A percentile compares a stretch with the other conserved stretches of the same genome.
These are phyloP conservation scores for Allobates femoralis DNA, from an alignment of 2,797 vertebrate species.

Conservation along the genomic window DNA sequence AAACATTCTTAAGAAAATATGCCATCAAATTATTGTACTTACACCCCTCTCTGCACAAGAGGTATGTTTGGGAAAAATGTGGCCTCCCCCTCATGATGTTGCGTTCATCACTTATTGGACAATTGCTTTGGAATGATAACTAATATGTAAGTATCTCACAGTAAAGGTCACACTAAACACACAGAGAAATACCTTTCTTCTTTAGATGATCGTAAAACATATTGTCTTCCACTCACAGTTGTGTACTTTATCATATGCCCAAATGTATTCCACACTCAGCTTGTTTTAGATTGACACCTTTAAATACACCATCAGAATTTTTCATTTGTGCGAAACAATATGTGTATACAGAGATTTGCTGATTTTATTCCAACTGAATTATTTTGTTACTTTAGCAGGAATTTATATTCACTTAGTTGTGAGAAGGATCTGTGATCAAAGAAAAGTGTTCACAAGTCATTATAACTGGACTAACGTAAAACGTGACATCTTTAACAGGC, in stretches of 20 bases:
- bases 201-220: constrained; percentile 45
- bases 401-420: constrained; percentile 14
- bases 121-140: constrained; percentile 54
- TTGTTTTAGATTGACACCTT: constrained; percentile 49
- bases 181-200: constrained; percentile 52
- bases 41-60: constrained; percentile 47
- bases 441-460: neutral
- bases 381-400: constrained; percentile 27
- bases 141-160: constrained; percentile 37
- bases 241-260: constrained; percentile 15
- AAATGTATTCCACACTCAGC: constrained; percentile 25
- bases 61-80: constrained; percentile 54
- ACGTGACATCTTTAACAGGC: neutral
- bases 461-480: neutral
- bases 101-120: constrained; percentile 47
- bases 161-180: constrained; percentile 54
- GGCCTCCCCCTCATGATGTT: constrained; percentile 16
- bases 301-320: constrained; percentile 48
- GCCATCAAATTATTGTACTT: constrained; percentile 51
- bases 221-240: constrained; percentile 41
- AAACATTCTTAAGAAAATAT: constrained; percentile 49
- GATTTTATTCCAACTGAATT: constrained; percentile 4
- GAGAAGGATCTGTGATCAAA: neutral
- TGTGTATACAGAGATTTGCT: neutral
- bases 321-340: constrained; percentile 36